phyloP scores from a whole-genome alignment of 1,140 invertebrate species.

The Sycophaga agraensis region DNA sequence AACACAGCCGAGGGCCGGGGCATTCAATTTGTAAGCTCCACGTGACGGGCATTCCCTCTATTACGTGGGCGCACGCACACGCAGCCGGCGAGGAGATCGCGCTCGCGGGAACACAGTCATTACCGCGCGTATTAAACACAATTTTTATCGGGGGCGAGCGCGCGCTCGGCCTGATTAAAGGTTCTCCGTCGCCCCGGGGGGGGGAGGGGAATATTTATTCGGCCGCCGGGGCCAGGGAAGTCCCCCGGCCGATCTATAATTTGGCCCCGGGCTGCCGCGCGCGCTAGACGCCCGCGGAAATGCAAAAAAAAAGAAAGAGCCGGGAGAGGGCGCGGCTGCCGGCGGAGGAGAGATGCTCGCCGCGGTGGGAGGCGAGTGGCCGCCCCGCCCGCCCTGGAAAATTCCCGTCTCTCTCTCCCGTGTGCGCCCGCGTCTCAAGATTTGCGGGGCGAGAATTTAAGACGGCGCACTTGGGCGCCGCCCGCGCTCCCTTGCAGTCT shows the following conservation, averaged over 20 bases:
- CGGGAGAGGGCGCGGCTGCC: no score
- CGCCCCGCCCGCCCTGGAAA: no score
- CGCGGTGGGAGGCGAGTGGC: no score
- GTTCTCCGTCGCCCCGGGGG: background rate
- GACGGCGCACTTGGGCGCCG: no score
- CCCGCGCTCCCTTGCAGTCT: no score
- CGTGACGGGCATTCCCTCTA: background rate
- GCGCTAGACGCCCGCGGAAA: background rate
- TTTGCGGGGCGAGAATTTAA: no score
- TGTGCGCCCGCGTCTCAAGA: no score
- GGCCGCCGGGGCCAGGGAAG: constrained; percentile 10
- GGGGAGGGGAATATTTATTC: constrained; percentile 18
- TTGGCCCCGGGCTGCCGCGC: background rate
- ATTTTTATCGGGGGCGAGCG: constrained; percentile 13
- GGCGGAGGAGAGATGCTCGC: no score
- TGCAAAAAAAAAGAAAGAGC: background rate
- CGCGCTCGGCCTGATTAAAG: constrained; percentile 18
- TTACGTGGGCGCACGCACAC: background rate
- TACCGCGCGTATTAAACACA: constrained; percentile 16
- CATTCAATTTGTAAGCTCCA: constrained; percentile 19
- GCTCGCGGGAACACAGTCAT: constrained; percentile 13
- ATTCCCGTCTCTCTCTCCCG: no score
- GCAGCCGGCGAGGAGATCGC: no score
- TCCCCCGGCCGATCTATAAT: constrained; percentile 22
- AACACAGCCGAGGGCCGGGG: background rate